Evolutionary conservation across 2,888 invertebrate species (phyloP).

Genomic region (Scaptomyza tumidula): DNA sequence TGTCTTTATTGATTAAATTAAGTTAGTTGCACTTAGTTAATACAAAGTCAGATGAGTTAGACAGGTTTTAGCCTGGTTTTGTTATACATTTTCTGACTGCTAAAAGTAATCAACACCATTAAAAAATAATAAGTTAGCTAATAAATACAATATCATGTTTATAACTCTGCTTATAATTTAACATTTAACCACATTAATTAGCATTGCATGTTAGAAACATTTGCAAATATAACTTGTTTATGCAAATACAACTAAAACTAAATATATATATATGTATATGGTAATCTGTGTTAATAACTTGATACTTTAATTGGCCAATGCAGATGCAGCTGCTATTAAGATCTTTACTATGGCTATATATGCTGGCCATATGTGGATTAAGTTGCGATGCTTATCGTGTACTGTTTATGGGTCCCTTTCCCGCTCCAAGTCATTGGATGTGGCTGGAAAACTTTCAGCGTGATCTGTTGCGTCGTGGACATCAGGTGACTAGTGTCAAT

Average conservation of each 20-base stretch:
- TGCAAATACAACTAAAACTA: slow-evolving; percentile 58
- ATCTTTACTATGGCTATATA: slow-evolving; percentile 39
- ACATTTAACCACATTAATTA: slow-evolving; percentile 25
- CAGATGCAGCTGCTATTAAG: slow-evolving; percentile 56
- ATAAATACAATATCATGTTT: slow-evolving; percentile 8
- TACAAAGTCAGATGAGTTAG: not conserved
- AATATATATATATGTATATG: slow-evolving; percentile 29
- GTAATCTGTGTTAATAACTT: slow-evolving; percentile 38
- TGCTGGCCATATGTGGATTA: slow-evolving; percentile 37
- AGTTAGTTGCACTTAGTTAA: not conserved
- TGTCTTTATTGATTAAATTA: not conserved
- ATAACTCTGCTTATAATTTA: slow-evolving; percentile 8
- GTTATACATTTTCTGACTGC: not conserved
- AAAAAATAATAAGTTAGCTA: no score
- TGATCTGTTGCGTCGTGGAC: slow-evolving; percentile 83
- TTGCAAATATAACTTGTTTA: slow-evolving; percentile 35
- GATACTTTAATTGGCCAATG: slow-evolving; percentile 31
- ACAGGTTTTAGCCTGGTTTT: not conserved
- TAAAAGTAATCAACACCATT: no score
- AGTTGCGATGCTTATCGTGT: slow-evolving; percentile 69
- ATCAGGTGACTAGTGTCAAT: slow-evolving; percentile 84
- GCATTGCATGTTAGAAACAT: slow-evolving; percentile 1
- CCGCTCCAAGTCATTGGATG: slow-evolving; percentile 84
- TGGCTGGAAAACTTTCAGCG: slow-evolving; percentile 83
- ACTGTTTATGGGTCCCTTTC: slow-evolving; percentile 84